Evolutionary conservation across 2,113 vertebrate species (phyloP).

Genomic region (Poicephalus gulielmi): DNA sequence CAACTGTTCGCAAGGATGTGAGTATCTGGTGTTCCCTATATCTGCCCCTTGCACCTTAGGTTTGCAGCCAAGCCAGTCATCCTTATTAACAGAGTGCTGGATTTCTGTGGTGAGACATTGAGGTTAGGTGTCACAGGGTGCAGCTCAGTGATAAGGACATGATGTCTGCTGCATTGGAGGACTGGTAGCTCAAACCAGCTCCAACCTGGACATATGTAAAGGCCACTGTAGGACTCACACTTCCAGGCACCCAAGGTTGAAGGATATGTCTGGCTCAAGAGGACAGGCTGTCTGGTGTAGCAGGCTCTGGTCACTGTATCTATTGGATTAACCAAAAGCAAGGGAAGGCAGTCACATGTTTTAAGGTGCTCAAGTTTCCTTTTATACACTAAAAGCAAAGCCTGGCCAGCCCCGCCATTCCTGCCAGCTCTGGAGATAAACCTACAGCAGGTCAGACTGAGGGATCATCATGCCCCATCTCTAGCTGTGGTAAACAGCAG

Average conservation of each 20-base stretch:
- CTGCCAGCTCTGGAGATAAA: slow-evolving; percentile 24
- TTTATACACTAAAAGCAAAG: neutral
- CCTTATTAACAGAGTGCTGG: slow-evolving; percentile 55
- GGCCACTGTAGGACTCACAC: neutral
- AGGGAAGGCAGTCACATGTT: fast-evolving
- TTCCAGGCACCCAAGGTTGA: neutral
- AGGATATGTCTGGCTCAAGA: neutral
- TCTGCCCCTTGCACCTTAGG: slow-evolving; percentile 42
- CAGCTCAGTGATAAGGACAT: neutral
- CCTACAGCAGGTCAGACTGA: neutral
- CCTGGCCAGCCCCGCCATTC: neutral
- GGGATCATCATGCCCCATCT: neutral
- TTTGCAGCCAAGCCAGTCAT: neutral
- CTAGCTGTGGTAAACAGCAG: neutral
- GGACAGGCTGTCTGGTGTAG: neutral
- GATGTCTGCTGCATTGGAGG: neutral
- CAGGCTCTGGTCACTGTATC: neutral
- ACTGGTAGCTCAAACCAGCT: neutral
- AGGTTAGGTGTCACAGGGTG: slow-evolving; percentile 61
- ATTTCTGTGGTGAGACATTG: slow-evolving; percentile 65
- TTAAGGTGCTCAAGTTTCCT: neutral
- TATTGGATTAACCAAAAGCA: neutral
- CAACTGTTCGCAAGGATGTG: slow-evolving; percentile 11
- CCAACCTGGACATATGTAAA: neutral
- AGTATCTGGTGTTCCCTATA: slow-evolving; percentile 6